phyloP scores from a whole-genome alignment of 2,797 vertebrate species.

The Lutra lutra region DNA sequence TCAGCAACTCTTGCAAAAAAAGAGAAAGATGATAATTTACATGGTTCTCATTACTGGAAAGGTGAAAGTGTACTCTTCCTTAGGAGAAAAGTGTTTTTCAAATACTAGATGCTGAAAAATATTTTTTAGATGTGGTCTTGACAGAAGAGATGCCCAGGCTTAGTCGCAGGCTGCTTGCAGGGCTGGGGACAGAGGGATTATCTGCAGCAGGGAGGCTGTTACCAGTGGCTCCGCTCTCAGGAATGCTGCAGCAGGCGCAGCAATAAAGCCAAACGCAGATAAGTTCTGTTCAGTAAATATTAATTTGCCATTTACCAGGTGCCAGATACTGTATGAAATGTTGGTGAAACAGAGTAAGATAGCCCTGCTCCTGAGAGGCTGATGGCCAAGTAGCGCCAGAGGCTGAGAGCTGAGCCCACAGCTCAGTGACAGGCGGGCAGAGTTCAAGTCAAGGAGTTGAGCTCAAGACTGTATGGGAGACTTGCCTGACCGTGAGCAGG shows the following conservation, averaged over 20 bases:
- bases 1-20: background rate
- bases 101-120: background rate
- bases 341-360: background rate
- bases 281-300: background rate
- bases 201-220: background rate
- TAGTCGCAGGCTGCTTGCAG: background rate
- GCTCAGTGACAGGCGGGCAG: background rate
- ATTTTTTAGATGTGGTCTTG: background rate
- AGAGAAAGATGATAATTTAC: background rate
- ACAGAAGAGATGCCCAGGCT: background rate
- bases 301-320: background rate
- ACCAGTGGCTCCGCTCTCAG: background rate
- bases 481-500: background rate
- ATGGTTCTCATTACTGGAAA: background rate
- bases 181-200: background rate
- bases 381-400: background rate
- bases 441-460: background rate
- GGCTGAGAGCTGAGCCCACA: background rate
- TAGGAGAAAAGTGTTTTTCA: background rate
- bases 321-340: too few species aligned
- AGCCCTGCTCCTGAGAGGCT: background rate
- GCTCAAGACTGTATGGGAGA: fast-evolving
- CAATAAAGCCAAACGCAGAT: background rate
- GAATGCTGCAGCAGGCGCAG: background rate
- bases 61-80: background rate